Percentiles rank a stretch among this genome's conserved stretches.
Conservation (phyloP, 2,888 invertebrate genomes). For the Meiosimyza platycephala region DNA sequence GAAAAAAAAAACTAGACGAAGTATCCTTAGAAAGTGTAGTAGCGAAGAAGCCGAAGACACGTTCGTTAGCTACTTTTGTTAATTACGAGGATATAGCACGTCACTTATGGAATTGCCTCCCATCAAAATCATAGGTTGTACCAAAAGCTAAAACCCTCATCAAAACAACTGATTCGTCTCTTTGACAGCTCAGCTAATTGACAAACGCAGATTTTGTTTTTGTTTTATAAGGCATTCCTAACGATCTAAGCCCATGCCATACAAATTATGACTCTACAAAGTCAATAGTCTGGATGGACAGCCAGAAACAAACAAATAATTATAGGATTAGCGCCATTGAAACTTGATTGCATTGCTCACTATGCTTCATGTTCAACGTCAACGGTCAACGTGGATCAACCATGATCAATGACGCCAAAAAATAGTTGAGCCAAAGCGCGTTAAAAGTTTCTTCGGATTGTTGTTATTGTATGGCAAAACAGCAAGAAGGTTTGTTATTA, state of each 20-base stretch:
- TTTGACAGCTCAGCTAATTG: slow-evolving; percentile 65
- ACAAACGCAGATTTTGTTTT: slow-evolving; percentile 51
- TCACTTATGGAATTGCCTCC: no score
- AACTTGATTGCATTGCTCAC: slow-evolving; percentile 19
- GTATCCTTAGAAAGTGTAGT: no score
- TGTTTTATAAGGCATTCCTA: slow-evolving; percentile 45
- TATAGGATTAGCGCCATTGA: slow-evolving; percentile 62
- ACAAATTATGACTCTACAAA: no score
- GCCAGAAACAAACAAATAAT: slow-evolving; percentile 45
- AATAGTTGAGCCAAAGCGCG: slow-evolving; percentile 2
- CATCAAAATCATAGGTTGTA: no score
- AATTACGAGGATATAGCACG: no score
- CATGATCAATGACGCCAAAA: neutral
- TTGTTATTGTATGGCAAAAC: slow-evolving; percentile 38
- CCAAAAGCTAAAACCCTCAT: slow-evolving; percentile 54
- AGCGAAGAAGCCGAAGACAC: no score
- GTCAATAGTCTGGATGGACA: neutral
- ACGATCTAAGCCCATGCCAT: neutral
- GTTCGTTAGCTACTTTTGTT: no score
- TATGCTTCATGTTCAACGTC: slow-evolving; percentile 26
- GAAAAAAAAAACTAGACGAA: no score
- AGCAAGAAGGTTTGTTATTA: slow-evolving; percentile 42
- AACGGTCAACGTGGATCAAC: neutral
- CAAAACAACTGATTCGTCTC: slow-evolving; percentile 55
- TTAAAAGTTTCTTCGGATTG: neutral